These are phyloP conservation scores for Passerina amoena DNA, from an alignment of 2,113 vertebrate species.

Conservation along the genomic window DNA sequence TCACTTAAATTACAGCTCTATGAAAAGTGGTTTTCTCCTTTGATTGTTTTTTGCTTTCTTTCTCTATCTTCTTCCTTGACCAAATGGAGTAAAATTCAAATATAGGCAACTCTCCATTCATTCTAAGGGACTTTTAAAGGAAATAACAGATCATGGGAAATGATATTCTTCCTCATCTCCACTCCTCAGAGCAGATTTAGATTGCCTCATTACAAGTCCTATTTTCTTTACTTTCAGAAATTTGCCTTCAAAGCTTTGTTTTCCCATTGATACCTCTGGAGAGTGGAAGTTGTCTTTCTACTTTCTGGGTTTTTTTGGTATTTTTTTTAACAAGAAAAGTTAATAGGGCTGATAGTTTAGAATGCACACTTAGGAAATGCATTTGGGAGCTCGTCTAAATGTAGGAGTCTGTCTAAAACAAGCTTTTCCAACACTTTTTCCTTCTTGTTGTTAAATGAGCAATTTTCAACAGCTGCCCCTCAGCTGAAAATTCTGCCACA, in stretches of 20 bases:
- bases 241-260: slow-evolving; percentile 5
- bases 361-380: neutral
- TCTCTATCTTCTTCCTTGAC: neutral
- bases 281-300: neutral
- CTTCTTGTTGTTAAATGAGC: neutral
- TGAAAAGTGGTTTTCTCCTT: neutral
- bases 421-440: neutral
- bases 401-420: neutral
- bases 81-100: neutral
- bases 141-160: neutral
- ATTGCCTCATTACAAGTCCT: neutral
- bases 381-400: neutral
- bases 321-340: neutral
- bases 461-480: neutral
- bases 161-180: neutral
- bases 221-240: neutral
- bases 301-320: neutral
- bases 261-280: neutral
- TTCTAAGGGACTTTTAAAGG: neutral
- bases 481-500: neutral
- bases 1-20: neutral
- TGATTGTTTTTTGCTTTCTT: neutral
- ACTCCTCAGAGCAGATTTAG: neutral
- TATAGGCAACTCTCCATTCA: neutral
- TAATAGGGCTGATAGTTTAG: neutral